Percentiles rank a stretch among this genome's conserved stretches.
Evolutionary conservation across 2,888 invertebrate genomes (phyloP).

Genomic region (Caradrina clavipalpis): DNA sequence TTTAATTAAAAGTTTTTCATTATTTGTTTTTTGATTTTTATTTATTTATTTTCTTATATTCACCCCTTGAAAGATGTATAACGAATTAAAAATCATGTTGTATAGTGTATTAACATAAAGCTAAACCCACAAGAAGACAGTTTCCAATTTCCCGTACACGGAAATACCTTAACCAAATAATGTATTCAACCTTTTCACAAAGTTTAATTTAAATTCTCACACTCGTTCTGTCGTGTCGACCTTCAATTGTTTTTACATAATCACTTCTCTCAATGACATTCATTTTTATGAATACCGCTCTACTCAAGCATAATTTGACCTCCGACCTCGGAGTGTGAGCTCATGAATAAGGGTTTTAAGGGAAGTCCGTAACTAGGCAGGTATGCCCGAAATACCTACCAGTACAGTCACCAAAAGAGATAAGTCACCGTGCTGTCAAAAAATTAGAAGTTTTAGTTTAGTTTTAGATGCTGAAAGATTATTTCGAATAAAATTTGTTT

Average conservation of each 20-base stretch:
- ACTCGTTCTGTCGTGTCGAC: conserved; percentile 11
- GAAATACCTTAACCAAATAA: conserved; percentile 18
- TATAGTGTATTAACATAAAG: not conserved
- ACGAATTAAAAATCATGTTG: no score
- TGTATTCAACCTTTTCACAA: conserved; percentile 14
- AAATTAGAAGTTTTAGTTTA: no score
- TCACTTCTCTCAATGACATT: conserved; percentile 42
- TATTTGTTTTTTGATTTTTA: no score
- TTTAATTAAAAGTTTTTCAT: no score
- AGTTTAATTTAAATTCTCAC: conserved; percentile 22
- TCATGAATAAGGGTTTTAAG: conserved; percentile 49
- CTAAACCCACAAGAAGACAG: conserved; percentile 6
- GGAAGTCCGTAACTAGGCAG: conserved; percentile 18
- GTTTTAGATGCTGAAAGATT: no score
- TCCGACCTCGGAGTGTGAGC: conserved; percentile 34
- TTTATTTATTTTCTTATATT: no score
- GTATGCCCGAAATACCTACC: conserved; percentile 12
- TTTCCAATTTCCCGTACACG: conserved; percentile 9
- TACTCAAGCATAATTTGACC: conserved; percentile 28
- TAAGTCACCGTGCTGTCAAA: no score
- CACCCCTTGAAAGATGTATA: no score
- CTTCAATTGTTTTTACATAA: conserved; percentile 45
- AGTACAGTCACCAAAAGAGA: no score
- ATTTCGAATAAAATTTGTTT: no score
- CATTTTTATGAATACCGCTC: conserved; percentile 34